Evolutionary conservation across 2,888 invertebrate species (phyloP).

Genomic region (Parascotia fuliginaria): DNA sequence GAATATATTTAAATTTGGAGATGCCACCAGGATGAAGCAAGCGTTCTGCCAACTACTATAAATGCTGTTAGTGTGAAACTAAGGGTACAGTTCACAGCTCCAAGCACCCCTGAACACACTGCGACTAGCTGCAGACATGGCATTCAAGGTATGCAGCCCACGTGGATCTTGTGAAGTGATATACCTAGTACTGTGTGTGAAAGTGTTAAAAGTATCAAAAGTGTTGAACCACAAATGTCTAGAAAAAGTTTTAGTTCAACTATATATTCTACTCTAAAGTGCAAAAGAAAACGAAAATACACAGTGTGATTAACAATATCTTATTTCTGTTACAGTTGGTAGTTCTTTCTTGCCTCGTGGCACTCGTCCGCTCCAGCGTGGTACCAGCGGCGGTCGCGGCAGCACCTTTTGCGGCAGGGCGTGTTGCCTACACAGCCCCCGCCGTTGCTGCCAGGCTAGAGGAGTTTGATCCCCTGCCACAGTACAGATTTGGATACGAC

Average conservation of each 20-base stretch:
- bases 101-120: conserved; percentile 73
- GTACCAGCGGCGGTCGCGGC: conserved; percentile 63
- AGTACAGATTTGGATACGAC: conserved; percentile 80
- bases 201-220: conserved; percentile 23
- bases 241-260: background rate
- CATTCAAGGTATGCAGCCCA: conserved; percentile 76
- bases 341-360: conserved; percentile 73
- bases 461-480: conserved; percentile 84
- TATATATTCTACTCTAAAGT: background rate
- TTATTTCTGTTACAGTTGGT: conserved; percentile 65
- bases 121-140: conserved; percentile 68
- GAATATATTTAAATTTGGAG: conserved; percentile 86
- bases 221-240: background rate
- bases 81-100: conserved; percentile 77
- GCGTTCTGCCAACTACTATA: conserved; percentile 69
- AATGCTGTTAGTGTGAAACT: conserved; percentile 69
- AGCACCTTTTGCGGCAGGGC: conserved; percentile 51
- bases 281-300: background rate
- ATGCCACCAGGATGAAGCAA: conserved; percentile 83
- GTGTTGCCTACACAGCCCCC: conserved; percentile 53
- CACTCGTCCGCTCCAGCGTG: conserved; percentile 66
- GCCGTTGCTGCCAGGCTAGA: conserved; percentile 57
- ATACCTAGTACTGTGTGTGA: conserved; percentile 48
- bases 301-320: background rate
- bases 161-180: conserved; percentile 58